Conservation (phyloP, 2,113 vertebrate species). For the Upupa epops region DNA sequence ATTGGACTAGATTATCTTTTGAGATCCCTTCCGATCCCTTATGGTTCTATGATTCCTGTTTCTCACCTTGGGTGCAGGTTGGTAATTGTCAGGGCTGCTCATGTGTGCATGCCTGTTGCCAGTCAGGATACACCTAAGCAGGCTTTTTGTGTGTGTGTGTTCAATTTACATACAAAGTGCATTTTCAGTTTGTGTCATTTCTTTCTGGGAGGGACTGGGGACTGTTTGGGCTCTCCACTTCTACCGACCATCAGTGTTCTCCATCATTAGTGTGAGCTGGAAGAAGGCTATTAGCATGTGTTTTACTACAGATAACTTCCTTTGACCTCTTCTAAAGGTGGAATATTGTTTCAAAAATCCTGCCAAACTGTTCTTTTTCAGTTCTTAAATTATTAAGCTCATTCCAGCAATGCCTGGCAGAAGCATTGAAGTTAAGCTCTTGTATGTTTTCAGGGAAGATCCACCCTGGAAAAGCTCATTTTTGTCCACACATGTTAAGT, state of each 20-base stretch:
- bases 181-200: neutral
- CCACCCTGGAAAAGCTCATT: neutral
- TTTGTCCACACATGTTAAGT: neutral
- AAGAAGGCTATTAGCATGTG: neutral
- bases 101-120: neutral
- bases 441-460: neutral
- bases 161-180: neutral
- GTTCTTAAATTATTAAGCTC: neutral
- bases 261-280: neutral
- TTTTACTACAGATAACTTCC: neutral
- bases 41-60: too few species aligned
- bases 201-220: neutral
- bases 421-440: neutral
- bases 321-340: neutral
- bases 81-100: neutral
- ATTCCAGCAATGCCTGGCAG: neutral
- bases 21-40: too few species aligned
- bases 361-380: neutral
- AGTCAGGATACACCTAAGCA: neutral
- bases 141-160: neutral
- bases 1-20: too few species aligned
- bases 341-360: neutral
- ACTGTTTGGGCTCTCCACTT: neutral
- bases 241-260: neutral
- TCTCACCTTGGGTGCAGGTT: neutral